Evolutionary conservation across 2,797 vertebrate species (phyloP).

Genomic region (Falco berigora): DNA sequence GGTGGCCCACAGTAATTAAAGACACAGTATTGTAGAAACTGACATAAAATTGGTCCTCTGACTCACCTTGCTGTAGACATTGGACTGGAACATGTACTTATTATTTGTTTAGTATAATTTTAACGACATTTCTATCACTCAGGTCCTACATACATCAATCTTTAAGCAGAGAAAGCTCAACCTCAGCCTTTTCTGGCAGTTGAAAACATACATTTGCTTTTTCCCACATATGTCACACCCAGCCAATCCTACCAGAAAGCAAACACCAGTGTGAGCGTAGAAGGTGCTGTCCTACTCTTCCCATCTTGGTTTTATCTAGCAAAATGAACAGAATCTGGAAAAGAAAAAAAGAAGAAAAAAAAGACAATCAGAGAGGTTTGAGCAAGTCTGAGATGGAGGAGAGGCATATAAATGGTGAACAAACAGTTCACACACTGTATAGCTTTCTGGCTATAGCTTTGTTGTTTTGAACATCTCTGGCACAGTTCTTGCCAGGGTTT

Average conservation of each 20-base stretch:
- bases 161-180: neutral
- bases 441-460: neutral
- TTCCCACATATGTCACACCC: neutral
- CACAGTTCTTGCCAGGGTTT: neutral
- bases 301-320: neutral
- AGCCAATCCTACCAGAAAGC: neutral
- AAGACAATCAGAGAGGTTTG: neutral
- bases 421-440: neutral
- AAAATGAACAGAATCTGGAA: neutral
- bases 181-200: neutral
- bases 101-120: neutral
- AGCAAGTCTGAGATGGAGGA: neutral
- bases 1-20: neutral
- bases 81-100: neutral
- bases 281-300: neutral
- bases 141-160: neutral
- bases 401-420: neutral
- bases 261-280: fast-evolving
- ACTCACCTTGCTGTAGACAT: neutral
- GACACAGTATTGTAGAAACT: neutral
- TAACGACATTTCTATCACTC: neutral
- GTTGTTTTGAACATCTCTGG: neutral
- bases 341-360: neutral
- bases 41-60: neutral
- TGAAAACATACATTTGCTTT: neutral